Percentiles rank a stretch among this genome's conserved stretches.
Evolutionary conservation across 2,113 vertebrate species (phyloP).

Genomic region (Dasypus novemcinctus): DNA sequence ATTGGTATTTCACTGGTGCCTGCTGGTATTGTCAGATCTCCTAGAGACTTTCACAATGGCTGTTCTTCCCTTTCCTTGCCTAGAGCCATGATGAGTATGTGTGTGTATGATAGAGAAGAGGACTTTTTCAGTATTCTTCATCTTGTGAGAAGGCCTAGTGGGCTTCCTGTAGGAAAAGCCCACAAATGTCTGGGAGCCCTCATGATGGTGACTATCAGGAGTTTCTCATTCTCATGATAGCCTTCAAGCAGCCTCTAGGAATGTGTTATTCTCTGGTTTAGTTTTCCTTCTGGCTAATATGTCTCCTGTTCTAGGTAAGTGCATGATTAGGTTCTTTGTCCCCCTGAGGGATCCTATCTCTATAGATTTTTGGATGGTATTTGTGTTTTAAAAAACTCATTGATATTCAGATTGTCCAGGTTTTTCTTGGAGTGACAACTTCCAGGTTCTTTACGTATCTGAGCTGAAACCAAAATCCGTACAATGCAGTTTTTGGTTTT

Average conservation of each 20-base stretch:
- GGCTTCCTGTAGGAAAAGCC: not conserved
- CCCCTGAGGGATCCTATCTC: not conserved
- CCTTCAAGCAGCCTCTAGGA: not conserved
- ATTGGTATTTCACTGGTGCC: not conserved
- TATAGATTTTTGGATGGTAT: not conserved
- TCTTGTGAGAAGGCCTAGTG: not conserved
- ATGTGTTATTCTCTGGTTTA: conserved; percentile 12
- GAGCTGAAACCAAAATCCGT: not conserved
- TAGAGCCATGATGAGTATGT: not conserved
- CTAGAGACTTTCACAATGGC: not conserved
- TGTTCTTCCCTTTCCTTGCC: not conserved
- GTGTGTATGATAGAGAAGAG: too few species aligned
- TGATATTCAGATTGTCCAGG: not conserved
- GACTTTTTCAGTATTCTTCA: not conserved
- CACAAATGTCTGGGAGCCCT: not conserved
- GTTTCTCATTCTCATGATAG: not conserved
- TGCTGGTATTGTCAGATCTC: not conserved
- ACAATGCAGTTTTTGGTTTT: not conserved
- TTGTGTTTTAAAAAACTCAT: not conserved
- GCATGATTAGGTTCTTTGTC: not conserved
- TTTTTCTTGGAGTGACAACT: conserved; percentile 7
- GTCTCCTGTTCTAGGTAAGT: not conserved
- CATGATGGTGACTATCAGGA: not conserved
- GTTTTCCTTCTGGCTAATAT: not conserved
- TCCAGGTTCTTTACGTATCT: not conserved